A percentile compares a stretch with the other conserved stretches of the same genome.
Conservation (phyloP, 2,113 vertebrate species). For the Corythornis madagascariensis region DNA sequence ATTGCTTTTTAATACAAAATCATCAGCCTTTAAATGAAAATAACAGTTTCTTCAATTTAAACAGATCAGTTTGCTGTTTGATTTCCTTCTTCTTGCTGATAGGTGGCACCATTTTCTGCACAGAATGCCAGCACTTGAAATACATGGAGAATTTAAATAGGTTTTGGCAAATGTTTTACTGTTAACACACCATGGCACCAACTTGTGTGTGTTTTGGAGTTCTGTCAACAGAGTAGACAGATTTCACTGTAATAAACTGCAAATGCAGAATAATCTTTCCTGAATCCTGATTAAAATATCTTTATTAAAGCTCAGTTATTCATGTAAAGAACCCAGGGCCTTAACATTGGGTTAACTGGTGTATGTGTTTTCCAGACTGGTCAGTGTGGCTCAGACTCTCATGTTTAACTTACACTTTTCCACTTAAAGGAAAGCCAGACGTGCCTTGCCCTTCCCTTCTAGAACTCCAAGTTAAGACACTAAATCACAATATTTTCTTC, state of each 20-base stretch:
- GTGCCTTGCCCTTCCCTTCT: neutral
- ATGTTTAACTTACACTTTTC: neutral
- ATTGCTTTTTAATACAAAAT: neutral
- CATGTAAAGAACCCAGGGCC: neutral
- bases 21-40: neutral
- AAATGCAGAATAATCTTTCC: conserved; percentile 6
- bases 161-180: neutral
- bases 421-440: neutral
- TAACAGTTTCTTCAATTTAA: neutral
- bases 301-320: neutral
- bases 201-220: neutral
- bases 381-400: neutral
- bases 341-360: neutral
- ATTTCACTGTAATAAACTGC: neutral
- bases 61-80: neutral
- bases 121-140: neutral
- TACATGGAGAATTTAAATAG: neutral
- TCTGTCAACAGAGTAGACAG: neutral
- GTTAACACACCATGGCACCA: neutral
- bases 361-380: neutral
- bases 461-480: neutral
- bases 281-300: neutral
- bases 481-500: neutral
- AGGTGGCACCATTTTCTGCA: conserved; percentile 49
- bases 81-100: conserved; percentile 5